Evolutionary conservation across 2,888 invertebrate species (phyloP).

Genomic region (Cephus pulcher): DNA sequence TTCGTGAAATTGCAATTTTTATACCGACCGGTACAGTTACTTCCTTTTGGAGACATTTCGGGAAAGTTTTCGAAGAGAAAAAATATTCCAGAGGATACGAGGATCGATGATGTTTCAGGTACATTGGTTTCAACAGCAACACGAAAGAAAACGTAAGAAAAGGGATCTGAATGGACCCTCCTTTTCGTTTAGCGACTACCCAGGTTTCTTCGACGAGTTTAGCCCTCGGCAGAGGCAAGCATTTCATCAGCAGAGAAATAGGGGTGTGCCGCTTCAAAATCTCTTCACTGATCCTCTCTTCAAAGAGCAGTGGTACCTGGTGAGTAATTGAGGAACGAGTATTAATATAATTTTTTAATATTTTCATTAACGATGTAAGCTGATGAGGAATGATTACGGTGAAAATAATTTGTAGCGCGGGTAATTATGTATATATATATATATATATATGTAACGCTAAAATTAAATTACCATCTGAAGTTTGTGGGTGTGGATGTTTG

Average conservation of each 20-base stretch:
- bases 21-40: not conserved
- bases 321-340: slow-evolving; percentile 70
- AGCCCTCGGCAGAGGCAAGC: slow-evolving; percentile 66
- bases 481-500: no score
- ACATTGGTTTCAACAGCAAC: slow-evolving; percentile 95
- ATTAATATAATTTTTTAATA: not conserved
- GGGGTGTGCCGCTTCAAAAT: slow-evolving; percentile 66
- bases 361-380: no score
- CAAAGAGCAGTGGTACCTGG: slow-evolving; percentile 98
- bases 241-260: slow-evolving; percentile 58
- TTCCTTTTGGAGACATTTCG: not conserved
- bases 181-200: slow-evolving; percentile 63
- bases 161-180: slow-evolving; percentile 79
- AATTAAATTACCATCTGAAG: no score
- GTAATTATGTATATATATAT: no score
- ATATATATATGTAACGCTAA: no score
- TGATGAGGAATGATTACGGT: no score
- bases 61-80: not conserved
- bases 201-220: slow-evolving; percentile 57
- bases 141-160: slow-evolving; percentile 87
- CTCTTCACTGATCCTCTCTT: slow-evolving; percentile 92
- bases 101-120: slow-evolving; percentile 71
- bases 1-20: not conserved
- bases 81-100: not conserved
- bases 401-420: no score